Evolutionary conservation across 2,888 invertebrate species (phyloP).

Genomic region (Pecten maximus): DNA sequence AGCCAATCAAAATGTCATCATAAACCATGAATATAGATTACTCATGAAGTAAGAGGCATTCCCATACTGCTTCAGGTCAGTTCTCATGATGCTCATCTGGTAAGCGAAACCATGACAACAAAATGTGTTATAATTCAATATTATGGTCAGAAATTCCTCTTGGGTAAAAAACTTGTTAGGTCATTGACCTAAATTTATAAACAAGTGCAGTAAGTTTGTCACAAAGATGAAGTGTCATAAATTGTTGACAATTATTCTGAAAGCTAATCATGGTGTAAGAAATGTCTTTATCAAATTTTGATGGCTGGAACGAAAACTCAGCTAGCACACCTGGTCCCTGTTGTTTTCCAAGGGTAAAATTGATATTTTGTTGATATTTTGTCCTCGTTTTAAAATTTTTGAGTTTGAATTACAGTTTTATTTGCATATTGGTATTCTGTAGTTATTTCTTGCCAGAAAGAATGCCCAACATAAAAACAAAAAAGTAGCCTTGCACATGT

Average conservation of each 20-base stretch:
- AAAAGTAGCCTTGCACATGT: no score
- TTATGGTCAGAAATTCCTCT: background rate
- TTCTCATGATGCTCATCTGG: background rate
- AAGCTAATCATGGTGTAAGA: no score
- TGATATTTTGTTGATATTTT: no score
- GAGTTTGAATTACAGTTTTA: no score
- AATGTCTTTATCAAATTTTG: no score
- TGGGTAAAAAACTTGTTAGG: background rate
- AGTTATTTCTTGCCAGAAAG: no score
- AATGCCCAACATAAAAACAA: no score
- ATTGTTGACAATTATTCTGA: background rate
- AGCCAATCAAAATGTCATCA: background rate
- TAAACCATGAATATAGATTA: conserved; percentile 6
- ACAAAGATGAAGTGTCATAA: background rate
- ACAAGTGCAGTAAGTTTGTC: background rate
- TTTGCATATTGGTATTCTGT: no score
- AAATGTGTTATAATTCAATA: background rate
- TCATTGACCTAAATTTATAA: background rate
- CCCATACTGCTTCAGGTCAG: background rate
- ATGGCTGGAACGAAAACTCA: no score
- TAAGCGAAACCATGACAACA: background rate
- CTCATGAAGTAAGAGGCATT: background rate
- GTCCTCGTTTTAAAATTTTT: no score
- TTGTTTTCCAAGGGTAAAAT: no score
- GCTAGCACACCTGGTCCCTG: no score